These are phyloP conservation scores for Eristalinus aeneus DNA, from an alignment of 2,888 invertebrate genomes.

Conservation along the genomic window DNA sequence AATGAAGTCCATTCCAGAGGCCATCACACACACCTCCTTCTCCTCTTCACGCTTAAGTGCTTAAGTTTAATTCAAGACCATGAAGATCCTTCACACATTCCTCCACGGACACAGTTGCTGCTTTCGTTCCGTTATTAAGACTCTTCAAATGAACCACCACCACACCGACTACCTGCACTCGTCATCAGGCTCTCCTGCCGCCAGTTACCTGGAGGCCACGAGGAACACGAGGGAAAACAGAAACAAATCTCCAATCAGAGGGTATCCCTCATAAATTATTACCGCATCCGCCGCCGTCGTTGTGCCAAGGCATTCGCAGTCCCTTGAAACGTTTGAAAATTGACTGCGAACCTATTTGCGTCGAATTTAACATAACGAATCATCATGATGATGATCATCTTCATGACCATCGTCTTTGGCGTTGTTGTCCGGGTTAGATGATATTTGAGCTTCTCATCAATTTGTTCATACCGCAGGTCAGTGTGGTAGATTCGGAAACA, in stretches of 20 bases:
- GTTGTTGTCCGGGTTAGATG: conserved; percentile 11
- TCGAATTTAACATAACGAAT: conserved; percentile 55
- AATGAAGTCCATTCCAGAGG: neutral
- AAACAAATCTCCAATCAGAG: conserved; percentile 5
- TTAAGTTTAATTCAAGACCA: neutral
- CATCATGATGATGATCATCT: conserved; percentile 22
- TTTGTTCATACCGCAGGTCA: conserved; percentile 62
- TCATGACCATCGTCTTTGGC: neutral
- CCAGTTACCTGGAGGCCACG: conserved; percentile 45
- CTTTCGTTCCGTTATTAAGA: conserved; percentile 38
- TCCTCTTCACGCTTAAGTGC: neutral
- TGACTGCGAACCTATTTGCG: conserved; percentile 30
- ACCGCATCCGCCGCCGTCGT: conserved; percentile 9
- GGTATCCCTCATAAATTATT: conserved; percentile 61
- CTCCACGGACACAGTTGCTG: neutral
- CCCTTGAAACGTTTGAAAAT: conserved; percentile 44
- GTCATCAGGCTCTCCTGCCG: neutral
- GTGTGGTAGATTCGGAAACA: conserved; percentile 48
- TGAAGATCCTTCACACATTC: neutral
- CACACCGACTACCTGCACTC: conserved; percentile 24
- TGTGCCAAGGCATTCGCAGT: conserved; percentile 15
- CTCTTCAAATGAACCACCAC: conserved; percentile 38
- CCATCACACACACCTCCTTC: neutral
- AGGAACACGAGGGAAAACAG: conserved; percentile 3
- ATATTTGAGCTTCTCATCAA: conserved; percentile 59